Percentiles rank a stretch among this genome's conserved stretches.
Conservation (phyloP, 2,113 vertebrate genomes). For the Cebus imitator region DNA sequence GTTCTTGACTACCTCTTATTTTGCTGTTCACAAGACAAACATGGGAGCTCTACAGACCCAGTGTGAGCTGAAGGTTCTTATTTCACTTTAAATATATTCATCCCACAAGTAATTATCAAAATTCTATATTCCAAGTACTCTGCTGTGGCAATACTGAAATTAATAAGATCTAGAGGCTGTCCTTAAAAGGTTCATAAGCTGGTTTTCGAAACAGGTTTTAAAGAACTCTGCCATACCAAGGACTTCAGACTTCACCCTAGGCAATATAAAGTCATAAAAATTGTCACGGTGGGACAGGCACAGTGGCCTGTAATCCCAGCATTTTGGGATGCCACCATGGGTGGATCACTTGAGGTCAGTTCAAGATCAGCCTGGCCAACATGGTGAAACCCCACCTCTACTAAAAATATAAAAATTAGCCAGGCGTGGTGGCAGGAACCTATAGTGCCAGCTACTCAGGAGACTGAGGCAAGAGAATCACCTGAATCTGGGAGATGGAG, state of each 20-base stretch:
- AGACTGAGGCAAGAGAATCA: too few species aligned
- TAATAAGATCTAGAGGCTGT: background rate
- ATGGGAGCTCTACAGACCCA: background rate
- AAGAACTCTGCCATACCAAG: background rate
- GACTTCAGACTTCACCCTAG: conserved; percentile 44
- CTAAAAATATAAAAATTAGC: too few species aligned
- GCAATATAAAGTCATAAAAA: conserved; percentile 41
- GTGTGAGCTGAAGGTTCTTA: background rate
- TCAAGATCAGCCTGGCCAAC: too few species aligned
- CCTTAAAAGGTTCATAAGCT: background rate
- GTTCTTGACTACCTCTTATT: background rate
- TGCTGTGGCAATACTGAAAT: conserved; percentile 13
- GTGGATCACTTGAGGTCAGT: too few species aligned
- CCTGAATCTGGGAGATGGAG: too few species aligned
- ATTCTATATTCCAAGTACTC: background rate
- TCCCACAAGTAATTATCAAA: background rate
- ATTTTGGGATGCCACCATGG: too few species aligned
- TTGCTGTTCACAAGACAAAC: background rate
- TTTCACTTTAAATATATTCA: background rate
- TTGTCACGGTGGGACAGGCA: background rate
- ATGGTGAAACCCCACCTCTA: too few species aligned
- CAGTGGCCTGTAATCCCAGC: too few species aligned
- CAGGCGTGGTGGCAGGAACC: too few species aligned
- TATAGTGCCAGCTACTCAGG: too few species aligned
- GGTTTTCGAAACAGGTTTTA: conserved; percentile 37